Evolutionary conservation across 64 coral and sea anemone species (phyloP).

Genomic region (Pachyseris speciosa): DNA sequence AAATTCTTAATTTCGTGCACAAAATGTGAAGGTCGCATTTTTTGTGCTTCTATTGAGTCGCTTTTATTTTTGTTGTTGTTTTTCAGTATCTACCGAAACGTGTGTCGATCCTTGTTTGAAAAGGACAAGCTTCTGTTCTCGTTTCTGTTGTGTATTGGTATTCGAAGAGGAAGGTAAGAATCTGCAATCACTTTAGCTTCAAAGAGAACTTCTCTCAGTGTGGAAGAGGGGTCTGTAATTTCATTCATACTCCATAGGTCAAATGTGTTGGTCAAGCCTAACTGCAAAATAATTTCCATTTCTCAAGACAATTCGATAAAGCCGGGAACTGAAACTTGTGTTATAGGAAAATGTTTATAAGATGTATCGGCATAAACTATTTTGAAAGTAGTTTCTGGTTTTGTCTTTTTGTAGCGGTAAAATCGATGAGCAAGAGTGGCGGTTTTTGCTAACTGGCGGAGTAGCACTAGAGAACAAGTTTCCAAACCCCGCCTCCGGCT

Average conservation of each 20-base stretch:
- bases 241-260: too few species aligned
- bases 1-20: too few species aligned
- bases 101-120: conserved; percentile 95
- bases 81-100: conserved; percentile 86
- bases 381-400: too few species aligned
- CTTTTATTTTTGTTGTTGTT: background rate
- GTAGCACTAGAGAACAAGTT: conserved; percentile 92
- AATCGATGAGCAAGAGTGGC: conserved; percentile 95
- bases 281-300: too few species aligned
- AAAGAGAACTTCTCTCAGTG: too few species aligned
- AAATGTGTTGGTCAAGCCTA: too few species aligned
- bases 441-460: conserved; percentile 91
- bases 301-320: too few species aligned
- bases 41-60: background rate
- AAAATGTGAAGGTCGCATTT: too few species aligned
- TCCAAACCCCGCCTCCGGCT: conserved; percentile 87
- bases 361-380: background rate
- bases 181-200: background rate
- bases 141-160: conserved; percentile 91
- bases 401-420: conserved; percentile 61
- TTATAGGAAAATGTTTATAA: background rate
- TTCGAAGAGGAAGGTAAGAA: conserved; percentile 85
- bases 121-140: conserved; percentile 97
- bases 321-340: too few species aligned
- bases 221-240: too few species aligned